phyloP scores from a whole-genome alignment of 1,140 invertebrate genomes.

The Camponotus floridanus region DNA sequence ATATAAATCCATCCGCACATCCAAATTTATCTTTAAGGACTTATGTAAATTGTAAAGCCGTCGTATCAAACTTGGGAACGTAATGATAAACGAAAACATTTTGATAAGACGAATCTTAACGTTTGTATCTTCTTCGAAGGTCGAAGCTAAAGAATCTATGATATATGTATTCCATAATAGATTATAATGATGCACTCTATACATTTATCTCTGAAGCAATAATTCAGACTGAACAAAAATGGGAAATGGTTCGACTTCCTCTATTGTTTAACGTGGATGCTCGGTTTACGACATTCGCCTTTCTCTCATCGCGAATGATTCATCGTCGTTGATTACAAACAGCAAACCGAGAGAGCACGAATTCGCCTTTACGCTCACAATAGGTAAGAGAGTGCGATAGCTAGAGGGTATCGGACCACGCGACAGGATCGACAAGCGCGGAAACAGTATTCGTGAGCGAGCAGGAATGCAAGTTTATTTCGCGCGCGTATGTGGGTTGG shows the following conservation, averaged over 20 bases:
- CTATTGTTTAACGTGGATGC: slow-evolving; percentile 48
- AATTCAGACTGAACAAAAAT: background rate
- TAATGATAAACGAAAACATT: background rate
- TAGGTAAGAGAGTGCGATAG: slow-evolving; percentile 14
- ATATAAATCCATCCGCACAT: background rate
- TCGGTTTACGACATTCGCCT: slow-evolving; percentile 49
- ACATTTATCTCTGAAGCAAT: background rate
- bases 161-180: slow-evolving; percentile 1
- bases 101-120: background rate
- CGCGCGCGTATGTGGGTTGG: slow-evolving; percentile 68
- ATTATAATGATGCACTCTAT: background rate
- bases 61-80: background rate
- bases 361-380: slow-evolving; percentile 36
- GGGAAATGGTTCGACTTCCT: background rate
- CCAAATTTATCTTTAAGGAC: background rate
- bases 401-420: slow-evolving; percentile 24
- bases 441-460: slow-evolving; percentile 48
- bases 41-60: background rate
- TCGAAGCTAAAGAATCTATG: background rate
- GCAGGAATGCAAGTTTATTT: slow-evolving; percentile 58
- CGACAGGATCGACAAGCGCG: slow-evolving; percentile 7
- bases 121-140: background rate
- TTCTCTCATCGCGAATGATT: slow-evolving; percentile 54
- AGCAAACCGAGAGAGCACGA: slow-evolving; percentile 15
- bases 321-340: slow-evolving; percentile 29